Evolutionary conservation across 1,140 invertebrate species (phyloP), one percentile per base, ranked within the genome.

Genomic region (Tachypleus tridentatus): DNA sequence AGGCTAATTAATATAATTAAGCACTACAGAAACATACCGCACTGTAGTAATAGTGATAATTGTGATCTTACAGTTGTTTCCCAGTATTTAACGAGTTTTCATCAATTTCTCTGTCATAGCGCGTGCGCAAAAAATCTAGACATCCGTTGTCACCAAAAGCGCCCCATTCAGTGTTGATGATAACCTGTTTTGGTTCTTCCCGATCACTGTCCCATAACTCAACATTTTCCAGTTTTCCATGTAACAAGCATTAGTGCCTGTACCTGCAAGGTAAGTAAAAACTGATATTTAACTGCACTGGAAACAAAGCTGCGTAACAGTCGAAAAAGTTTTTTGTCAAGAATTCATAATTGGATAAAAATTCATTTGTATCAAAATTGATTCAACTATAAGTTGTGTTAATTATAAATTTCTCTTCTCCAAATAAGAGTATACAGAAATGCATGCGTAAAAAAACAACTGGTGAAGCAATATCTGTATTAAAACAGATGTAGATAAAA

Each of bases 241-340:
- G 74, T 98, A 99, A 76, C 96, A 98, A 0, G 95, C 94, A 79
- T 99, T 99, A 67, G 88, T 92, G n/a, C 95, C 95, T 4, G 94
- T 98, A 64, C 94, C 94, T 84, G 67, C 60, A 69, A 72, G 7
- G 9, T 7, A 29, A 29, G 29, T 29, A 29, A 29, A 29, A 29
- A 29, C 0, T 0, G 29, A 29, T 29, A 29, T 29, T 29, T 29
- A 1, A 29, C 29, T 2, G 29, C 29, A 29, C 29, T 29, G 29
- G 29, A 29, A 29, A 29, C 29, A 29, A 29, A 29, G 29, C 29
- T 29, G 29, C 2, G 29, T 29, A 29, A 29, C 29, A 29, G 29
- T 29, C 29, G 2, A 0, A 29, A 29, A 29, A 29, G 29, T 29
- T 29, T 29, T 29, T 2, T 29, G 7, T 54, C 53, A 7, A 54